Evolutionary conservation across 2,113 vertebrate genomes (phyloP).

Genomic region (Saccopteryx bilineata): DNA sequence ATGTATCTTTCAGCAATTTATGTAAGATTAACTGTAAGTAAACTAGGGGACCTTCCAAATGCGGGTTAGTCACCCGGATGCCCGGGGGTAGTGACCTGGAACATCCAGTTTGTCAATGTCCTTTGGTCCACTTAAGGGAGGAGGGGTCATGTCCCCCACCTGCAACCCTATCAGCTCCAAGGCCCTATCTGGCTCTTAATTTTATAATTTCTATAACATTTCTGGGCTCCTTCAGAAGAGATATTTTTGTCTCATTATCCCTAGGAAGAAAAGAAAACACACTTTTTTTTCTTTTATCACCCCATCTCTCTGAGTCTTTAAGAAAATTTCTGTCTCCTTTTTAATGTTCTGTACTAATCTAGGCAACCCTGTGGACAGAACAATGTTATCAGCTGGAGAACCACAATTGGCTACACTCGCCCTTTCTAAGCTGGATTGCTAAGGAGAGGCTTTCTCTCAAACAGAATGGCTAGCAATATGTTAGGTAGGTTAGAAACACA

Average conservation of each 20-base stretch:
- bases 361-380: background rate
- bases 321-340: background rate
- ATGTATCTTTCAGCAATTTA: too few species aligned
- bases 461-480: background rate
- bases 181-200: conserved; percentile 9
- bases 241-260: conserved; percentile 34
- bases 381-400: background rate
- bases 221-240: background rate
- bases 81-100: too few species aligned
- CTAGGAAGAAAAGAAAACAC: background rate
- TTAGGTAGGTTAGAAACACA: background rate
- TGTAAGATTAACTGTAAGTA: too few species aligned
- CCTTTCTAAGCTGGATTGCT: background rate
- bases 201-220: conserved; percentile 25
- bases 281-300: conserved; percentile 16
- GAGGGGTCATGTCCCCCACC: too few species aligned
- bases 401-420: background rate
- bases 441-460: background rate
- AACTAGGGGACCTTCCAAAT: too few species aligned
- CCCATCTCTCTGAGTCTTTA: background rate
- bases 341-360: background rate
- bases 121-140: too few species aligned
- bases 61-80: too few species aligned
- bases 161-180: background rate
- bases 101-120: too few species aligned